Conservation (phyloP, 2,113 vertebrate species). For the Formicarius rufipectus region DNA sequence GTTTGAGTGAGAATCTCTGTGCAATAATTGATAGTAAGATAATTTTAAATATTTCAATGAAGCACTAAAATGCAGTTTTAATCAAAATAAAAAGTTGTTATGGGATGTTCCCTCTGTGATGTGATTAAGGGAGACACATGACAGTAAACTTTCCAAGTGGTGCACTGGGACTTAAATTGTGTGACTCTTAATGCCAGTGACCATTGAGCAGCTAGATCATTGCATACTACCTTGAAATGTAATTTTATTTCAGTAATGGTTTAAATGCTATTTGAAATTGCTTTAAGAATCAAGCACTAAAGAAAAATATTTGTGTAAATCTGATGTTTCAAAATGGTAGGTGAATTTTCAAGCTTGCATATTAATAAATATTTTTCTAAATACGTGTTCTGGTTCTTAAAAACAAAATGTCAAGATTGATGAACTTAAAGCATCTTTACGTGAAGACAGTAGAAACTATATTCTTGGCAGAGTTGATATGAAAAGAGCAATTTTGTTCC, state of each 20-base stretch:
- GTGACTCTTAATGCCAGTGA: neutral
- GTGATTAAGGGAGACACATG: neutral
- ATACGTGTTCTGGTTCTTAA: neutral
- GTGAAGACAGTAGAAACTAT: neutral
- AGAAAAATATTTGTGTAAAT: neutral
- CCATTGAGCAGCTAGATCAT: neutral
- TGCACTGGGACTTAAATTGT: neutral
- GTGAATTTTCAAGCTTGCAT: neutral
- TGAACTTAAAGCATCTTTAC: neutral
- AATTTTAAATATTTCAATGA: neutral
- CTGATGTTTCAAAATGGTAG: accelerated
- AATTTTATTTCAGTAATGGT: neutral
- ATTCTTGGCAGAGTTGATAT: neutral
- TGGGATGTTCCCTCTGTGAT: neutral
- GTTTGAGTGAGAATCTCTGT: neutral
- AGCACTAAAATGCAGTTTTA: neutral
- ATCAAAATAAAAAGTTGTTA: neutral
- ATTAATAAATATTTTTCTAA: neutral
- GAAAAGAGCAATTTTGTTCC: neutral
- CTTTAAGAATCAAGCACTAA: neutral
- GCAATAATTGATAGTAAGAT: neutral
- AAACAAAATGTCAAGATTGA: neutral
- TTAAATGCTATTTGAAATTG: neutral
- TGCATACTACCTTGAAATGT: neutral
- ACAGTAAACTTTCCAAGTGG: neutral